A percentile compares a stretch with the other conserved stretches of the same genome.
phyloP scores from a whole-genome alignment of 2,888 invertebrate species.

The Ophonus ardosiacus region DNA sequence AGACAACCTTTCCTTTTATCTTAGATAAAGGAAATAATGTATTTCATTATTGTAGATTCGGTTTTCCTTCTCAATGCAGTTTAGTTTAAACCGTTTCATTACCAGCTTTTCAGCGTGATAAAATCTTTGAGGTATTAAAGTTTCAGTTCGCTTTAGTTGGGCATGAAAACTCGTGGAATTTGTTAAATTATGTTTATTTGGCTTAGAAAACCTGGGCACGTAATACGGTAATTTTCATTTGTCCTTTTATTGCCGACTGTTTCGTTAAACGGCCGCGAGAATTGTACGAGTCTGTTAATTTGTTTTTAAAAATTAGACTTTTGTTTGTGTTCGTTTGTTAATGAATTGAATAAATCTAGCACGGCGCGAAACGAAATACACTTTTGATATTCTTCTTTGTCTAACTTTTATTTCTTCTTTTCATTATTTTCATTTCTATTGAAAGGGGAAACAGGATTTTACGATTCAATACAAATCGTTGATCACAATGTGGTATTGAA shows the following conservation, averaged over 20 bases:
- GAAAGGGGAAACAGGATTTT: not conserved
- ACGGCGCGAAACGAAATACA: slow-evolving; percentile 18
- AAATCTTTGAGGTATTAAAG: slow-evolving; percentile 43
- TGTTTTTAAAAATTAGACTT: slow-evolving; percentile 54
- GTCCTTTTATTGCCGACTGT: slow-evolving; percentile 53
- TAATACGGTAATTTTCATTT: slow-evolving; percentile 62
- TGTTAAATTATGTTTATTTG: slow-evolving; percentile 61
- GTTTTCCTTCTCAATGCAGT: slow-evolving; percentile 3
- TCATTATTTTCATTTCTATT: not conserved
- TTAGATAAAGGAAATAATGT: not conserved
- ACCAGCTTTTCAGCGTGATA: slow-evolving; percentile 34
- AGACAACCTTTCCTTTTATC: no score
- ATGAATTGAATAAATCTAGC: slow-evolving; percentile 47
- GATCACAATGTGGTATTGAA: not conserved
- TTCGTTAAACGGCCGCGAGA: slow-evolving; percentile 53
- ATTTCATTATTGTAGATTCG: not conserved
- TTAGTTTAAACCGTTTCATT: slow-evolving; percentile 32
- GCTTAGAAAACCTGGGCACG: slow-evolving; percentile 53
- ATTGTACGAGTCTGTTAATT: slow-evolving; percentile 49
- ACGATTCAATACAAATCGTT: not conserved
- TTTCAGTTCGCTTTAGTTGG: slow-evolving; percentile 23
- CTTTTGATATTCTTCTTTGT: slow-evolving; percentile 24
- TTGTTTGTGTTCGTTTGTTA: slow-evolving; percentile 21
- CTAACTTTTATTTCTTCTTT: slow-evolving; percentile 6
- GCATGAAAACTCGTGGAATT: slow-evolving; percentile 45